phyloP scores from a whole-genome alignment of 2,113 vertebrate species.

The Ramphastos sulfuratus region DNA sequence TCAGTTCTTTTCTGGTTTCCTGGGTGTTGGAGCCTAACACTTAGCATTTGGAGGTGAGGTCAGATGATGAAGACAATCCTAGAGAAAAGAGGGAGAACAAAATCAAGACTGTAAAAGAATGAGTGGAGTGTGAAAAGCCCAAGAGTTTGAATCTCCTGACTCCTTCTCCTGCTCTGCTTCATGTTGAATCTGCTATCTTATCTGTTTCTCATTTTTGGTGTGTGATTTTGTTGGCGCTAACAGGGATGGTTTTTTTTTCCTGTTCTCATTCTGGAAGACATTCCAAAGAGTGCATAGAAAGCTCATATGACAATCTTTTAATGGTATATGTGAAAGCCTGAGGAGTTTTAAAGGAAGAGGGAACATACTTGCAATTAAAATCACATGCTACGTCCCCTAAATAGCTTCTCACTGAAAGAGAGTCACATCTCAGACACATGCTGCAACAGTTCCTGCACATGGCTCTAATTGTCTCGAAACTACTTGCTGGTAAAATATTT shows the following conservation, averaged over 20 bases:
- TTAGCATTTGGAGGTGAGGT: neutral
- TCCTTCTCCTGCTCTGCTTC: constrained; percentile 5
- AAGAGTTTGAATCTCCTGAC: neutral
- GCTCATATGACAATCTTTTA: constrained; percentile 30
- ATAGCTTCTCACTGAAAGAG: constrained; percentile 29
- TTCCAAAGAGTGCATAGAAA: constrained; percentile 25
- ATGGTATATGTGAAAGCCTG: constrained; percentile 32
- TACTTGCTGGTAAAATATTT: constrained; percentile 7
- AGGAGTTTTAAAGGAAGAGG: constrained; percentile 26
- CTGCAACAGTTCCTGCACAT: constrained; percentile 12
- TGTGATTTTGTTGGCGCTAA: constrained; percentile 50
- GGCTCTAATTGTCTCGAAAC: neutral
- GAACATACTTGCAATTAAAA: constrained; percentile 62
- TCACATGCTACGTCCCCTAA: constrained; percentile 38
- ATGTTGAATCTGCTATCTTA: constrained; percentile 32
- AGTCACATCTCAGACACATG: constrained; percentile 34
- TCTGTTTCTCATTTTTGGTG: constrained; percentile 55
- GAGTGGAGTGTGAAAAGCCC: neutral
- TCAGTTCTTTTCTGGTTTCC: neutral
- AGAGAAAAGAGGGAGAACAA: neutral
- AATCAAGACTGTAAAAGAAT: neutral
- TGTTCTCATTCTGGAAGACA: constrained; percentile 22
- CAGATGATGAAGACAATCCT: neutral
- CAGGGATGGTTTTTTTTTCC: neutral
- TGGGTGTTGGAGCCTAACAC: neutral